Evolutionary conservation across 2,888 invertebrate species (phyloP).

Genomic region (Drosophila austrosaltans): DNA sequence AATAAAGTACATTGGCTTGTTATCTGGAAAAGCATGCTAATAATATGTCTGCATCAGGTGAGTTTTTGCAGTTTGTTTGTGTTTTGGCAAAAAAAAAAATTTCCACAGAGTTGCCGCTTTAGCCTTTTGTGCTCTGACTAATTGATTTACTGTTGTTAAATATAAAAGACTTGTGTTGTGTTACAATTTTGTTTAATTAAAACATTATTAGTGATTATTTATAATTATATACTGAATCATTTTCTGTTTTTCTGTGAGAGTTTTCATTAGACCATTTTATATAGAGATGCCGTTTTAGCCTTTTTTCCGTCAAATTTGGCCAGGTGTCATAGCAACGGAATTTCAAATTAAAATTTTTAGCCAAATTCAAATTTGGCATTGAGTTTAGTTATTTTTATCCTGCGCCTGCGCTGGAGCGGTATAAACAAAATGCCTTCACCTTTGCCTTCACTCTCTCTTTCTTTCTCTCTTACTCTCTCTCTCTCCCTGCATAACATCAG

Average conservation of each 20-base stretch:
- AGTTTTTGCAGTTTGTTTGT: constrained; percentile 4
- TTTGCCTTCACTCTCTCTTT: constrained; percentile 34
- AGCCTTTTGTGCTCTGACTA: not conserved
- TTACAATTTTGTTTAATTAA: no score
- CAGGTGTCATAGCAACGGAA: not conserved
- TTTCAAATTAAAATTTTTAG: constrained; percentile 33
- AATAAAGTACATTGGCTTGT: not conserved
- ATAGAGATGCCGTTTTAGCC: constrained; percentile 20
- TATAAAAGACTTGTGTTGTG: not conserved
- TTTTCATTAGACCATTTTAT: not conserved
- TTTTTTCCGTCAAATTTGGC: constrained; percentile 11
- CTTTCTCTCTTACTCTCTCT: constrained; percentile 18
- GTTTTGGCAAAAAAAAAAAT: not conserved
- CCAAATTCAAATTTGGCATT: constrained; percentile 19
- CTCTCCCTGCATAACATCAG: constrained; percentile 60
- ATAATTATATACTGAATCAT: not conserved
- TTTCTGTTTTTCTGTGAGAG: not conserved
- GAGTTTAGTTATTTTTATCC: constrained; percentile 28
- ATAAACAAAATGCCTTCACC: constrained; percentile 71
- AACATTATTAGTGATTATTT: no score
- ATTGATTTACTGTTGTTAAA: not conserved
- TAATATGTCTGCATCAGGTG: not conserved
- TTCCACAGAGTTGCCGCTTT: constrained; percentile 2
- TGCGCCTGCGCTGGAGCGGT: constrained; percentile 60
- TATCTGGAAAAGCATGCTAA: not conserved